A percentile compares a stretch with the other conserved stretches of the same genome.
Evolutionary conservation across 2,888 invertebrate genomes (phyloP).

Genomic region (Clanis bilineata): DNA sequence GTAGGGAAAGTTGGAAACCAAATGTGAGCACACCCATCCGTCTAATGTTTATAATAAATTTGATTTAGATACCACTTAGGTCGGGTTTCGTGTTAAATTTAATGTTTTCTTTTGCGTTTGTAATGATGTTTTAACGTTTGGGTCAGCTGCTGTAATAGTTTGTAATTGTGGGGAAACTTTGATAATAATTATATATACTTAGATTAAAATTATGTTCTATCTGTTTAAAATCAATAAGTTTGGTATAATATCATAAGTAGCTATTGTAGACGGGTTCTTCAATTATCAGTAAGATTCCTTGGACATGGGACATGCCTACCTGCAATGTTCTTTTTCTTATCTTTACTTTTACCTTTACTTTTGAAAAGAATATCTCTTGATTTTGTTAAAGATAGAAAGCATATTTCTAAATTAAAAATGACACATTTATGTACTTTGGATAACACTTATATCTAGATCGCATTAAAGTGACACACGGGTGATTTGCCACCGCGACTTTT

Average conservation of each 20-base stretch:
- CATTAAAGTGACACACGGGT: too few relatives aligned
- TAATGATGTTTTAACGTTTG: constrained; percentile 6
- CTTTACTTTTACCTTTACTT: not conserved
- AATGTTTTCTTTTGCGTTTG: constrained; percentile 9
- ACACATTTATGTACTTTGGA: constrained; percentile 19
- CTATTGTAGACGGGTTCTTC: too few relatives aligned
- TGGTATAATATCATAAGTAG: too few relatives aligned
- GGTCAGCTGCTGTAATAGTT: not conserved
- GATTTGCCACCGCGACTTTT: too few relatives aligned
- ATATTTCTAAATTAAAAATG: not conserved
- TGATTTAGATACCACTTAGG: not conserved
- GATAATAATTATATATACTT: not conserved
- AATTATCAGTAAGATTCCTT: not conserved
- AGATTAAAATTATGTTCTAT: not conserved
- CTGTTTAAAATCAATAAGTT: too few relatives aligned
- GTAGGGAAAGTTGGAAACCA: constrained; percentile 7
- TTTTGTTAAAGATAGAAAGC: not conserved
- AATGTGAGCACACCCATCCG: constrained; percentile 11
- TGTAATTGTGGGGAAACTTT: not conserved
- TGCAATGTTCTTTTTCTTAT: not conserved
- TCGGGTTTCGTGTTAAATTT: not conserved
- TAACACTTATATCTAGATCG: too few relatives aligned
- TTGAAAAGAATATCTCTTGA: not conserved
- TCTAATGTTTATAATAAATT: constrained; percentile 13
- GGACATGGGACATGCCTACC: too few relatives aligned